phyloP scores from a whole-genome alignment of 2,888 invertebrate genomes.

The Tillus elongatus region DNA sequence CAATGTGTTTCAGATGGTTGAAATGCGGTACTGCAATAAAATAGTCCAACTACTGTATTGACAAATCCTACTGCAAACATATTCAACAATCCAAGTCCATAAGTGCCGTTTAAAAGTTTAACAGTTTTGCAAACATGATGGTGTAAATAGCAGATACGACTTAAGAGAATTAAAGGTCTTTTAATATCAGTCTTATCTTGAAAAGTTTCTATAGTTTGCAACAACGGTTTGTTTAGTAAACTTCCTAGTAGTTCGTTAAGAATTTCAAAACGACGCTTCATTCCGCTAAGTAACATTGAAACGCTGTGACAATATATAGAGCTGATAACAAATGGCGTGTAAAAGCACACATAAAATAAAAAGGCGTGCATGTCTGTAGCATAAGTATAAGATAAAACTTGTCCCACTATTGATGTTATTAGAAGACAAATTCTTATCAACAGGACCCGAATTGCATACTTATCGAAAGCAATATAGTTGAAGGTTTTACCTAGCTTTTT shows the following conservation, averaged over 20 bases:
- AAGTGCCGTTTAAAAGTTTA: constrained; percentile 22
- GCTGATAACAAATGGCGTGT: neutral
- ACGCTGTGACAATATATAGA: neutral
- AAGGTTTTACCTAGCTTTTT: neutral
- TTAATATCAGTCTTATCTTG: neutral
- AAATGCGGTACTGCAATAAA: constrained; percentile 10
- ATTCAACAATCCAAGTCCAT: constrained; percentile 23
- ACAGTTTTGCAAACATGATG: constrained; percentile 25
- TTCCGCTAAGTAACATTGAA: neutral
- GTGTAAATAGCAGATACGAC: constrained; percentile 22
- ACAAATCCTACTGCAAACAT: constrained; percentile 26
- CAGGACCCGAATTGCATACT: neutral
- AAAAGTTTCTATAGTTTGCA: too few relatives aligned
- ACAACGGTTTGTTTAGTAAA: too few relatives aligned
- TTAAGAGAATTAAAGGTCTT: neutral
- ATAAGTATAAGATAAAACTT: too few relatives aligned
- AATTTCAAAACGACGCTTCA: neutral
- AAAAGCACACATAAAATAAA: too few relatives aligned
- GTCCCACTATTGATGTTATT: constrained; percentile 5
- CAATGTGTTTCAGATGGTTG: neutral
- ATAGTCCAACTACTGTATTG: constrained; percentile 25
- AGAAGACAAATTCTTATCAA: constrained; percentile 1
- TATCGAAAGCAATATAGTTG: constrained; percentile 4
- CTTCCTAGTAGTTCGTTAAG: neutral
- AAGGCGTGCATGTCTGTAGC: too few relatives aligned